Percentiles rank a stretch among this genome's conserved stretches.
Conservation (phyloP, 2,888 invertebrate genomes). For the Lymantria monacha region DNA sequence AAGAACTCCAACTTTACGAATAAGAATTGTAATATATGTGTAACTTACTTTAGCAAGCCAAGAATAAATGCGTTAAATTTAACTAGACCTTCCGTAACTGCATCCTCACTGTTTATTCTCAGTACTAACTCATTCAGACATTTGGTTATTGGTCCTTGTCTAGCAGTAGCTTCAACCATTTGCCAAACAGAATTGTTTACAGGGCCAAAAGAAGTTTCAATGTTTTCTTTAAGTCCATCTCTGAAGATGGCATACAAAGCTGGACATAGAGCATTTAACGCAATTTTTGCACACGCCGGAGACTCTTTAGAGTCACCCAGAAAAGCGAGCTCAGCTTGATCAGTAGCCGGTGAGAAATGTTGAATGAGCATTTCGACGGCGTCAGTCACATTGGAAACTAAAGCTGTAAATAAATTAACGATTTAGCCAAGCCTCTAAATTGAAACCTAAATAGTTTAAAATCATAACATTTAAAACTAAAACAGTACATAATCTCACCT, state of each 20-base stretch:
- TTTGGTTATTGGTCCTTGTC: slow-evolving; percentile 92
- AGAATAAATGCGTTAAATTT: slow-evolving; percentile 95
- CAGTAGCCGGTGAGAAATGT: slow-evolving; percentile 86
- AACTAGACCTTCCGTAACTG: slow-evolving; percentile 90
- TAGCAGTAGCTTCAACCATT: slow-evolving; percentile 93
- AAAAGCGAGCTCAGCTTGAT: slow-evolving; percentile 82
- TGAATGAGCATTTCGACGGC: slow-evolving; percentile 89
- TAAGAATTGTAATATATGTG: background rate
- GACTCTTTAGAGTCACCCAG: slow-evolving; percentile 83
- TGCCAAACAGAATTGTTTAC: slow-evolving; percentile 95
- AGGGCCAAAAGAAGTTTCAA: slow-evolving; percentile 92
- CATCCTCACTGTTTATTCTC: slow-evolving; percentile 91
- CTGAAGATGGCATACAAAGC: slow-evolving; percentile 91
- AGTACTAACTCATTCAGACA: slow-evolving; percentile 92
- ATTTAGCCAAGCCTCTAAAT: background rate
- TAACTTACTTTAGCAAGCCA: slow-evolving; percentile 90
- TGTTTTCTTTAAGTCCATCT: slow-evolving; percentile 90
- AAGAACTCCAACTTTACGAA: background rate
- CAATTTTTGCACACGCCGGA: slow-evolving; percentile 87
- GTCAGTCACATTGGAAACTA: slow-evolving; percentile 88
- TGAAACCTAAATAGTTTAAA: background rate
- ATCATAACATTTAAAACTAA: background rate
- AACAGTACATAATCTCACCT: slow-evolving; percentile 47
- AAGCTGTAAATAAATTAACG: slow-evolving; percentile 67
- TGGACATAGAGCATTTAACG: slow-evolving; percentile 89